Conservation (phyloP, 2,797 vertebrate species). For the Enteromius trimaculatus region DNA sequence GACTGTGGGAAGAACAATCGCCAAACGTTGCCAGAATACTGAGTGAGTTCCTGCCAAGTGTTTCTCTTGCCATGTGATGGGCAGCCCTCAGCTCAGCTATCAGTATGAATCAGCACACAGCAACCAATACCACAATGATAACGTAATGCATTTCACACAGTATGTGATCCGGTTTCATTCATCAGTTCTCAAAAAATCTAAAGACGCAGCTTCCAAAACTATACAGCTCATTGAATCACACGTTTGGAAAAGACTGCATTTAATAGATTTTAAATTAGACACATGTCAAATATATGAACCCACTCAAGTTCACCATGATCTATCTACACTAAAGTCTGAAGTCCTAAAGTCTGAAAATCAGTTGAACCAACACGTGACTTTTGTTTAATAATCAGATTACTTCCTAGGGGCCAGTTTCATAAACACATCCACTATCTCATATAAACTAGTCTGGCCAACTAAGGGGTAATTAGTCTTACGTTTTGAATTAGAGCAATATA, state of each 20-base stretch:
- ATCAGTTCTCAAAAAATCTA: background rate
- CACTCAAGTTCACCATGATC: background rate
- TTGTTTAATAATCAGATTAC: background rate
- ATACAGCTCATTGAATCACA: background rate
- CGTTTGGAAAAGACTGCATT: background rate
- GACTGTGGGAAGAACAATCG: constrained; percentile 23
- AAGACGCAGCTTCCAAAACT: background rate
- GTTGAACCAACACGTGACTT: background rate
- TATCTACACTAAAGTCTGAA: no score
- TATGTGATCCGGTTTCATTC: background rate
- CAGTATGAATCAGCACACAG: background rate
- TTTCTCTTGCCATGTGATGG: constrained; percentile 13
- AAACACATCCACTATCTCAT: background rate
- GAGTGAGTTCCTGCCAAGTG: constrained; percentile 17
- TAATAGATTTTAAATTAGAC: background rate
- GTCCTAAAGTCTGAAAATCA: background rate
- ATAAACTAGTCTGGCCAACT: background rate
- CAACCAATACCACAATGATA: constrained; percentile 3
- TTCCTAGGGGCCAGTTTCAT: background rate
- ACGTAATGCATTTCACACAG: background rate
- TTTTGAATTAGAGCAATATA: background rate
- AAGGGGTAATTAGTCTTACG: background rate
- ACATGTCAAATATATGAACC: background rate
- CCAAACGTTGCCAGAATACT: background rate
- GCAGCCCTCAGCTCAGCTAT: constrained; percentile 2